These are phyloP conservation scores for Condylura cristata DNA, from an alignment of 2,113 vertebrate genomes.

Conservation along the genomic window DNA sequence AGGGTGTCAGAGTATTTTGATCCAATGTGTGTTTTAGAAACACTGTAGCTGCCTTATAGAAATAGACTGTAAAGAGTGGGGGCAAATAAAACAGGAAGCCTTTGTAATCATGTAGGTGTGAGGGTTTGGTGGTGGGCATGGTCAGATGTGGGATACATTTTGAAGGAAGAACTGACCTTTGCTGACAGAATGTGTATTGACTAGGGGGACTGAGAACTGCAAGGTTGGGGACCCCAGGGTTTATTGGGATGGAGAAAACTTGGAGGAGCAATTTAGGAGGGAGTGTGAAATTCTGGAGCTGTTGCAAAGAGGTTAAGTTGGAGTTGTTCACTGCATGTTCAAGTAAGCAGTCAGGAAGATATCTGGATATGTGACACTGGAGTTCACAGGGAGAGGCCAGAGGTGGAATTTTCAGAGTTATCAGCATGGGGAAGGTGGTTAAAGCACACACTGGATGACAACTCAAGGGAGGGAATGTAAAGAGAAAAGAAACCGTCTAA, in stretches of 20 bases:
- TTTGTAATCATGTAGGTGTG: not conserved
- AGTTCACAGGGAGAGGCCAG: not conserved
- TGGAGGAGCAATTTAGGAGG: not conserved
- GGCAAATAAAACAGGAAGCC: not conserved
- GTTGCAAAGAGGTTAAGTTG: not conserved
- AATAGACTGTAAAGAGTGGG: not conserved
- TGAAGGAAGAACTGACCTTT: not conserved
- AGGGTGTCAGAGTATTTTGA: not conserved
- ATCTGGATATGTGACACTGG: accelerated
- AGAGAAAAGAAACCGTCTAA: not conserved
- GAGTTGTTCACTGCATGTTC: not conserved
- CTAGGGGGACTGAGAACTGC: not conserved
- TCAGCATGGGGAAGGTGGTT: not conserved
- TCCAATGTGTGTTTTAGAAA: not conserved
- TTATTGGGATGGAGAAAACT: not conserved
- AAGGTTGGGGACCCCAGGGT: not conserved
- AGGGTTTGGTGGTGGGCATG: not conserved
- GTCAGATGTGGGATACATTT: not conserved
- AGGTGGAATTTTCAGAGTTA: not conserved
- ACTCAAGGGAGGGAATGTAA: not conserved
- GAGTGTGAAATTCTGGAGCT: not conserved
- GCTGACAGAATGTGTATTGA: not conserved
- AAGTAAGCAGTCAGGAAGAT: not conserved
- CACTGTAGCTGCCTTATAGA: not conserved
- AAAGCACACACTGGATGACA: not conserved